These are phyloP conservation scores for Lytechinus pictus DNA, from an alignment of 35 echinoderm and acorn worm species.

Conservation along the genomic window DNA sequence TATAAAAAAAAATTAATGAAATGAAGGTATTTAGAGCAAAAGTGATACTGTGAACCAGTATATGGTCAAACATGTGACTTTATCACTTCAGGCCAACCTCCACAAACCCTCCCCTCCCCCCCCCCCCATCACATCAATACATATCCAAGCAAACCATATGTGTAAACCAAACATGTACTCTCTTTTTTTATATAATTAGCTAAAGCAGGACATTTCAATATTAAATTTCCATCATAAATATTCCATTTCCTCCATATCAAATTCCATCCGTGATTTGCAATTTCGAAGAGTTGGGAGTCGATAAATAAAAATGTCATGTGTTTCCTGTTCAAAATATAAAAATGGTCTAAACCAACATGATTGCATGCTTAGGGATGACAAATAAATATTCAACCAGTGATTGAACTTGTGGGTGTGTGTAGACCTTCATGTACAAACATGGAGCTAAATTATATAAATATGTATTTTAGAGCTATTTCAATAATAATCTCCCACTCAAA, in stretches of 20 bases:
- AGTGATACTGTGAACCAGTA: too few species aligned
- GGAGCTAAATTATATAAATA: not conserved
- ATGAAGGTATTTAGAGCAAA: too few species aligned
- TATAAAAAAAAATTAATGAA: too few species aligned
- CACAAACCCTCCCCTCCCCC: too few species aligned
- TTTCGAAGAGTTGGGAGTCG: not conserved
- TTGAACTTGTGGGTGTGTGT: not conserved
- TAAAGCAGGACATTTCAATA: too few species aligned
- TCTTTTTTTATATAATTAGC: too few species aligned
- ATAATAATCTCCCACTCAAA: not conserved
- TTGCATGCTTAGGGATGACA: not conserved
- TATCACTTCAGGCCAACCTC: too few species aligned
- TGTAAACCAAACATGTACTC: too few species aligned
- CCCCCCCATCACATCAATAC: too few species aligned
- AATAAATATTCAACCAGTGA: not conserved
- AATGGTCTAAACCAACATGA: not conserved
- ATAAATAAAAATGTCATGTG: not conserved
- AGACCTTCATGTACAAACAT: not conserved
- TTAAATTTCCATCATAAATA: not conserved
- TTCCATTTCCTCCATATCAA: not conserved
- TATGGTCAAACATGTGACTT: too few species aligned
- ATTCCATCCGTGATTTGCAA: not conserved
- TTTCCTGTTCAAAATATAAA: not conserved
- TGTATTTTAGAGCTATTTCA: not conserved
- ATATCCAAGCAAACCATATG: too few species aligned